Conservation (phyloP, 2,113 vertebrate genomes). For the Naja naja region DNA sequence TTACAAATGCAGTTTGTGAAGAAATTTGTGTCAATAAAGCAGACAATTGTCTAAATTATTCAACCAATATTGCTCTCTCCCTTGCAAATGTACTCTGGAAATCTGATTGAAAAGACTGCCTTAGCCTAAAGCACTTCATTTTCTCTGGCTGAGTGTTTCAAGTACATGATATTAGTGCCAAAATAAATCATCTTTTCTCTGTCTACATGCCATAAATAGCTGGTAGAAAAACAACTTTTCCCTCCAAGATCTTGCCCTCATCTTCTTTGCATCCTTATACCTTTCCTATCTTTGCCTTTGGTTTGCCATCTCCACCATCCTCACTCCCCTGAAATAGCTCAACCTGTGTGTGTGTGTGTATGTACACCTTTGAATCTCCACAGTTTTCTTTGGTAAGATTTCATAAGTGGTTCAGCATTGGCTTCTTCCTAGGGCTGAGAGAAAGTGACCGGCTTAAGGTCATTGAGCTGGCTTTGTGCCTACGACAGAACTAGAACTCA, state of each 20-base stretch:
- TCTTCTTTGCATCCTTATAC: neutral
- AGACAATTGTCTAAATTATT: neutral
- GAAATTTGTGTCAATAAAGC: conserved; percentile 2
- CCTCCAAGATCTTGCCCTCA: neutral
- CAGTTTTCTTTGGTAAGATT: neutral
- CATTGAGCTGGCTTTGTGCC: neutral
- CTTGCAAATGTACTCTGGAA: neutral
- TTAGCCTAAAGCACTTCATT: neutral
- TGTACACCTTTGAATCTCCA: neutral
- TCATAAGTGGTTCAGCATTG: neutral
- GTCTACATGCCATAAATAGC: neutral
- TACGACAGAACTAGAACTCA: neutral
- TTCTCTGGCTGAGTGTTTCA: neutral
- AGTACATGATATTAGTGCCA: neutral
- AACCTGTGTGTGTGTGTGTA: neutral
- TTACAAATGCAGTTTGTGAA: neutral
- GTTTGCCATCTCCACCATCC: neutral
- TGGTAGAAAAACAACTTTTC: neutral
- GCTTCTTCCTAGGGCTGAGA: neutral
- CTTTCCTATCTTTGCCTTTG: neutral
- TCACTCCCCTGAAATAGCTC: neutral
- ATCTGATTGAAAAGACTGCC: neutral
- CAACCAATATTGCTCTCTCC: neutral
- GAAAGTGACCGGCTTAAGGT: neutral
- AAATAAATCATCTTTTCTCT: neutral